Evolutionary conservation across 2,797 vertebrate species (phyloP).

Genomic region (Xerus rutilus): DNA sequence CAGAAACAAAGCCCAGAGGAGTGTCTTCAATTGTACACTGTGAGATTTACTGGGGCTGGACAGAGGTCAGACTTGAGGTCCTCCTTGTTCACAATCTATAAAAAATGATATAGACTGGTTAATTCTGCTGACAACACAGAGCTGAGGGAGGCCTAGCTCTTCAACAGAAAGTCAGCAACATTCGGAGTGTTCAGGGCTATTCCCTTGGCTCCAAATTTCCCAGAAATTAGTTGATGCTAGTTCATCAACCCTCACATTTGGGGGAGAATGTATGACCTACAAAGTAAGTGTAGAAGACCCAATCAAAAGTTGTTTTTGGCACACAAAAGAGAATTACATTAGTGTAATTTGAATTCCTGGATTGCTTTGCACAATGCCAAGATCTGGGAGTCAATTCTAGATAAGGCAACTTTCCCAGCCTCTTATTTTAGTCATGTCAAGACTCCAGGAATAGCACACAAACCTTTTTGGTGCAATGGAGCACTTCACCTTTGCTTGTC

Average conservation of each 20-base stretch:
- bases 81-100: constrained; percentile 85
- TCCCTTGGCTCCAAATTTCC: constrained; percentile 77
- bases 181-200: constrained; percentile 71
- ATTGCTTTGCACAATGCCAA: constrained; percentile 77
- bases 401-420: constrained; percentile 81
- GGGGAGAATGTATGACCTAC: constrained; percentile 63
- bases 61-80: constrained; percentile 84
- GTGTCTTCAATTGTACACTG: constrained; percentile 82
- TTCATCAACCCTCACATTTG: constrained; percentile 68
- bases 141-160: constrained; percentile 77
- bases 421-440: constrained; percentile 66
- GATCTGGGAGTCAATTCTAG: constrained; percentile 77
- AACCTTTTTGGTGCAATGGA: neutral
- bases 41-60: constrained; percentile 85
- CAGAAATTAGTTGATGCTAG: constrained; percentile 67
- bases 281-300: constrained; percentile 79
- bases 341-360: constrained; percentile 75
- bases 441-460: neutral
- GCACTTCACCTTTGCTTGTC: neutral
- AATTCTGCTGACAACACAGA: constrained; percentile 85
- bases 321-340: constrained; percentile 80
- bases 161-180: constrained; percentile 81
- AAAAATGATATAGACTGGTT: constrained; percentile 86
- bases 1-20: constrained; percentile 83
- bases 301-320: constrained; percentile 83